Conservation (phyloP, 1,140 invertebrate species). For the Rhopalosiphum maidis region DNA sequence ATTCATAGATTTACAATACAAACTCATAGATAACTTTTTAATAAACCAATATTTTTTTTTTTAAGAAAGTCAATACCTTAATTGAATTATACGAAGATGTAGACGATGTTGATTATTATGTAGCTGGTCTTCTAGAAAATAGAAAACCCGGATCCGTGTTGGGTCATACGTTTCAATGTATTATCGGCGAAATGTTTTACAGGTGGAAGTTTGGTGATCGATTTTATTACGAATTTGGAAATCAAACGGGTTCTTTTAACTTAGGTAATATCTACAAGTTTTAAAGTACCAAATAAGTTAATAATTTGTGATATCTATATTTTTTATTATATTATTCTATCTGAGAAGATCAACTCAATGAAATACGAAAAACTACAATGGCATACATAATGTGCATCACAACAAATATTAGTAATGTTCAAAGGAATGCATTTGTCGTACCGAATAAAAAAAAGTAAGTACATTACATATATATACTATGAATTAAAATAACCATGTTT, state of each 20-base stretch:
- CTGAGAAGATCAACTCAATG: conserved; percentile 76
- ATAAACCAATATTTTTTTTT: too few relatives aligned
- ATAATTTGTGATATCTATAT: neutral
- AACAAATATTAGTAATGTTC: conserved; percentile 35
- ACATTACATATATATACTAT: too few relatives aligned
- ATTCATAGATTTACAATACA: too few relatives aligned
- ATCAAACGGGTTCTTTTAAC: conserved; percentile 72
- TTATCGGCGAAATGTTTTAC: conserved; percentile 87
- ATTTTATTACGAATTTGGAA: conserved; percentile 80
- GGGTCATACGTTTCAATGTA: conserved; percentile 91
- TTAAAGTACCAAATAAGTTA: too few relatives aligned
- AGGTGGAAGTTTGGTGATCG: conserved; percentile 81
- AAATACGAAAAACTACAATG: conserved; percentile 82
- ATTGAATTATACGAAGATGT: conserved; percentile 69
- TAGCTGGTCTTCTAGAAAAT: conserved; percentile 88
- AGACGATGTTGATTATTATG: conserved; percentile 88
- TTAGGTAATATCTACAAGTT: conserved; percentile 67
- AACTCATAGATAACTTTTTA: too few relatives aligned
- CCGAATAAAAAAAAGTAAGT: neutral
- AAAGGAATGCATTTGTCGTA: conserved; percentile 9
- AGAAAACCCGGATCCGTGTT: conserved; percentile 77
- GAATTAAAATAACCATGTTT: too few relatives aligned
- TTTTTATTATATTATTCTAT: neutral
- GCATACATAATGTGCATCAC: conserved; percentile 85
- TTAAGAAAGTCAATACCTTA: conserved; percentile 64